Conservation (phyloP, 2,888 invertebrate genomes). For the Hypercompe scribonia region DNA sequence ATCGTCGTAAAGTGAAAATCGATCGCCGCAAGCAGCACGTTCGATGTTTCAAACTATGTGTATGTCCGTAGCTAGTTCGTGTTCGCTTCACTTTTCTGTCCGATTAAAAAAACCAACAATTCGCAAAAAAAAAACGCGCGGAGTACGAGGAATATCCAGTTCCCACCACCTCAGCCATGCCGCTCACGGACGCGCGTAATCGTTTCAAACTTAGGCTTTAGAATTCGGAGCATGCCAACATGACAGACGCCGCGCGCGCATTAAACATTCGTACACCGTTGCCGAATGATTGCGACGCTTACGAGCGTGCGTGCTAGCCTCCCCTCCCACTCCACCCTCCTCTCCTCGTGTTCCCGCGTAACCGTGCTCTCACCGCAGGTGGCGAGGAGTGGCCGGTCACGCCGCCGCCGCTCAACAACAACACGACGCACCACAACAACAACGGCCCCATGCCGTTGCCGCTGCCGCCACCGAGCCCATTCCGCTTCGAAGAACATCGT, state of each 20-base stretch:
- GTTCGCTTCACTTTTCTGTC: slow-evolving; percentile 76
- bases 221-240: slow-evolving; percentile 68
- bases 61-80: slow-evolving; percentile 78
- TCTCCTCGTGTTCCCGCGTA: slow-evolving; percentile 92
- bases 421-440: slow-evolving; percentile 86
- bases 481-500: slow-evolving; percentile 93
- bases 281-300: slow-evolving; percentile 67
- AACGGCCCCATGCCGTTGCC: slow-evolving; percentile 82
- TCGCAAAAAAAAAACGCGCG: slow-evolving; percentile 62
- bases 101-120: slow-evolving; percentile 47
- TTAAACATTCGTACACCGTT: slow-evolving; percentile 65
- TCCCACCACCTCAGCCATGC: slow-evolving; percentile 72
- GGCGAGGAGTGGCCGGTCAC: slow-evolving; percentile 83
- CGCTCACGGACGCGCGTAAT: slow-evolving; percentile 79
- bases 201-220: slow-evolving; percentile 66
- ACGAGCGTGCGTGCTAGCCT: slow-evolving; percentile 64
- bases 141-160: slow-evolving; percentile 74
- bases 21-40: slow-evolving; percentile 62
- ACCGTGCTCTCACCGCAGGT: slow-evolving; percentile 84
- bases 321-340: slow-evolving; percentile 76
- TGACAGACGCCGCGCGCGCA: slow-evolving; percentile 70
- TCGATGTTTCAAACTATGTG: slow-evolving; percentile 60
- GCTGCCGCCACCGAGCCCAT: slow-evolving; percentile 88
- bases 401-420: slow-evolving; percentile 85
- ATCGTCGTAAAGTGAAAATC: slow-evolving; percentile 58